Evolutionary conservation across 1,140 invertebrate species (phyloP), one percentile per base, ranked within the genome.

Genomic region (Elysia chlorotica): DNA sequence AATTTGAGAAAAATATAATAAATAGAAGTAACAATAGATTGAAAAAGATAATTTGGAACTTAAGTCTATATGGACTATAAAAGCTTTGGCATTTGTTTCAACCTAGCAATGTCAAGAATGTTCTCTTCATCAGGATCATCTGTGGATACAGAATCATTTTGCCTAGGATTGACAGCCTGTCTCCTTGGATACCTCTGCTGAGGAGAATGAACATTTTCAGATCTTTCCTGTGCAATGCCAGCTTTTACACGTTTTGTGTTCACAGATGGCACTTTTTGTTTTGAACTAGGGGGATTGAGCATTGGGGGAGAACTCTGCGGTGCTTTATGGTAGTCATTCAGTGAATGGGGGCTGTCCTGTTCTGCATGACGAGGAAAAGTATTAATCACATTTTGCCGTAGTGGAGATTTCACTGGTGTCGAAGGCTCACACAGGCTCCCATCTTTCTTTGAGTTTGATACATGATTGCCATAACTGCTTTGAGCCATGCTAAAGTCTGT

Each of bases 21-120:
- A n/a, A n/a, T n/a, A n/a, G n/a, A n/a, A n/a, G n/a, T n/a, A n/a
- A n/a, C n/a, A n/a, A n/a, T n/a, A n/a, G n/a, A n/a, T n/a, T n/a
- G n/a, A n/a, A n/a, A n/a, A n/a, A n/a, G n/a, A n/a, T n/a, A n/a
- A n/a, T n/a, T n/a, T n/a, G n/a, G n/a, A n/a, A n/a, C n/a, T n/a
- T n/a, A n/a, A n/a, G n/a, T n/a, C n/a, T n/a, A n/a, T n/a, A n/a
- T n/a, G n/a, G n/a, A 65, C 69, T 79, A 84, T 67, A 85, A 78
- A 59, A 85, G 74, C 73, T 85, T 85, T 38, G 84, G 82, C 61
- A 85, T 69, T 65, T 82, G 80, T 77, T 82, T 83, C 25, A 85
- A 76, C 66, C 79, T 80, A 31, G 76, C 79, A 48, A 85, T 83
- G 75, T 85, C 83, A 74, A 84, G 73, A 66, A 84, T 79, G 65